phyloP scores from a whole-genome alignment of 1,140 invertebrate species.

The Drosophila subobscura region DNA sequence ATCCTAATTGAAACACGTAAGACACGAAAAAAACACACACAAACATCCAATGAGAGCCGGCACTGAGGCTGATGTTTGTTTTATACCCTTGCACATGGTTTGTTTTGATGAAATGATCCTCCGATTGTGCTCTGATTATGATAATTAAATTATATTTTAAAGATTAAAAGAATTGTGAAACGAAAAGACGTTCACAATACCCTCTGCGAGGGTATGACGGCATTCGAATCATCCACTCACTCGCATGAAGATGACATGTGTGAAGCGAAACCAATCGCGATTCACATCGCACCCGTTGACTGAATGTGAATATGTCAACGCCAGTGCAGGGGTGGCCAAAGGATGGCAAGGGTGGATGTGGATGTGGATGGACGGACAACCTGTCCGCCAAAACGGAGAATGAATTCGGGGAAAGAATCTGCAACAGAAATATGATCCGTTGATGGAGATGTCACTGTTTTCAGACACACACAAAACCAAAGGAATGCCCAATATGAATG shows the following conservation, averaged over 20 bases:
- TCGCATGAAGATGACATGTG: slow-evolving; percentile 16
- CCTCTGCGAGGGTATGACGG: too few species aligned
- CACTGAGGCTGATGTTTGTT: too few species aligned
- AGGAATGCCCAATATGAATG: too few species aligned
- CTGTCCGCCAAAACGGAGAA: slow-evolving; percentile 3
- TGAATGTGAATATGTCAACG: slow-evolving; percentile 38
- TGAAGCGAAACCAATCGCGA: slow-evolving; percentile 70
- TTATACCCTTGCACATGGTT: too few species aligned
- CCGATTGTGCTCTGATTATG: too few species aligned
- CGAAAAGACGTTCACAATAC: neutral
- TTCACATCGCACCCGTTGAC: slow-evolving; percentile 57
- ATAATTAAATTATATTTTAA: too few species aligned
- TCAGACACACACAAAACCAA: too few species aligned
- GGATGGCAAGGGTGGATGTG: neutral
- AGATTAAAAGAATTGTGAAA: neutral
- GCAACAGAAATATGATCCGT: neutral
- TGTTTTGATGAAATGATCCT: too few species aligned
- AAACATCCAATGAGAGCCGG: neutral
- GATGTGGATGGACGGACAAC: slow-evolving; percentile 11
- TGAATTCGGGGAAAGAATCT: too few species aligned
- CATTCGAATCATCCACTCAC: slow-evolving; percentile 11
- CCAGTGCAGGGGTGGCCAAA: neutral
- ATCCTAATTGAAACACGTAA: slow-evolving; percentile 69
- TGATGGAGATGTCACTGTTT: slow-evolving; percentile 6
- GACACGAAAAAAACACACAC: slow-evolving; percentile 12